Evolutionary conservation across 1,140 invertebrate species (phyloP).

Genomic region (Bathynomus jamesi): DNA sequence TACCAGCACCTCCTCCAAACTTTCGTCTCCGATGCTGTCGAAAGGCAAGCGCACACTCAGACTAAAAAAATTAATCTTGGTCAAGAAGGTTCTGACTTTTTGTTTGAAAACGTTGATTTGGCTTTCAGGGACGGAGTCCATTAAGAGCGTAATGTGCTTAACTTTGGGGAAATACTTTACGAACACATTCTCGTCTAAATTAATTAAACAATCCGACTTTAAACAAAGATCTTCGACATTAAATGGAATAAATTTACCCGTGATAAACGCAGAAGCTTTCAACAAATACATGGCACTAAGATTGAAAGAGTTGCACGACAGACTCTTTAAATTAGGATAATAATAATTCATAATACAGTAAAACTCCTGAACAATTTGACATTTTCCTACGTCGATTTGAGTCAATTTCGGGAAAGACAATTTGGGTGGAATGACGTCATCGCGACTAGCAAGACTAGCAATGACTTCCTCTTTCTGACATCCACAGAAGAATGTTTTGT

Average conservation of each 20-base stretch:
- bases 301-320: background rate
- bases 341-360: background rate
- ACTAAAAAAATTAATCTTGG: background rate
- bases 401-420: background rate
- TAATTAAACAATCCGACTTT: background rate
- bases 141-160: background rate
- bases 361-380: background rate
- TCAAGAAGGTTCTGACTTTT: background rate
- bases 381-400: background rate
- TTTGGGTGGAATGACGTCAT: no score
- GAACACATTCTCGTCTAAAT: background rate
- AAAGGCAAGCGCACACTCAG: background rate
- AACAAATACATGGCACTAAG: background rate
- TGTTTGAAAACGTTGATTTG: background rate
- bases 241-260: background rate
- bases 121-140: background rate
- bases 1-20: background rate
- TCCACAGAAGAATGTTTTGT: background rate
- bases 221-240: background rate
- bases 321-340: background rate
- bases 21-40: background rate
- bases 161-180: background rate
- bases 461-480: no score
- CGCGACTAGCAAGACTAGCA: no score
- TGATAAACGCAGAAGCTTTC: background rate